Conservation (phyloP, 2,113 vertebrate species). For the Lipophrys pholis region DNA sequence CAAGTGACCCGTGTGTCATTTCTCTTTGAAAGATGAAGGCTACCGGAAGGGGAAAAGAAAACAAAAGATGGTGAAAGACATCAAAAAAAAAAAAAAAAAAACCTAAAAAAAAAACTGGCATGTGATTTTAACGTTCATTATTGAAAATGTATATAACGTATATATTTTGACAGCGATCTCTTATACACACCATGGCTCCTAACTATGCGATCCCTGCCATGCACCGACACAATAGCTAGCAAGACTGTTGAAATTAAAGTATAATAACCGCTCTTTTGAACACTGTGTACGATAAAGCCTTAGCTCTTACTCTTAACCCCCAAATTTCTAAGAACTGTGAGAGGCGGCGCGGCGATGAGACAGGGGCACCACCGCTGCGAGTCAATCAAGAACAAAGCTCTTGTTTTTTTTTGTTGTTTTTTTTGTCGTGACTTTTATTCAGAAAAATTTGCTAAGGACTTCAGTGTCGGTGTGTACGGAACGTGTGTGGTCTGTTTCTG, state of each 20-base stretch:
- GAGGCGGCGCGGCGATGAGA: slow-evolving; percentile 2
- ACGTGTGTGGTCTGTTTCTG: slow-evolving; percentile 52
- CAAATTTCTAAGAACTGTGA: slow-evolving; percentile 51
- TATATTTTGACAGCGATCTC: slow-evolving; percentile 22
- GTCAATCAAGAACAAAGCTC: slow-evolving; percentile 35
- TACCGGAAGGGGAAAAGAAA: neutral
- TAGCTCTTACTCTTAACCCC: slow-evolving; percentile 63
- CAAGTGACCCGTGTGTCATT: slow-evolving; percentile 17
- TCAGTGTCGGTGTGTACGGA: slow-evolving; percentile 58
- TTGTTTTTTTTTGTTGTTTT: slow-evolving; percentile 37
- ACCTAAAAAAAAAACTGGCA: neutral
- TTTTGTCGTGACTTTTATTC: slow-evolving; percentile 27
- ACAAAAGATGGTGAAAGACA: neutral
- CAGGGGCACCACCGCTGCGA: neutral
- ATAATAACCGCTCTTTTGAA: slow-evolving; percentile 67
- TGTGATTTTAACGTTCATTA: slow-evolving; percentile 28
- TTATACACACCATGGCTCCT: slow-evolving; percentile 32
- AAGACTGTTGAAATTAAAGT: slow-evolving; percentile 78
- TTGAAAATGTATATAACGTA: slow-evolving; percentile 31
- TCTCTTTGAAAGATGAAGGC: neutral
- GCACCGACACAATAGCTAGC: slow-evolving; percentile 57
- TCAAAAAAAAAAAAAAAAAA: neutral
- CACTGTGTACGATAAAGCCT: slow-evolving; percentile 80
- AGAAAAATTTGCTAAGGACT: slow-evolving; percentile 63
- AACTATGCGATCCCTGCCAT: slow-evolving; percentile 56